Percentiles rank a stretch among this genome's conserved stretches.
Evolutionary conservation across 1,140 invertebrate species (phyloP).

Genomic region (Drosophila kepulauana): DNA sequence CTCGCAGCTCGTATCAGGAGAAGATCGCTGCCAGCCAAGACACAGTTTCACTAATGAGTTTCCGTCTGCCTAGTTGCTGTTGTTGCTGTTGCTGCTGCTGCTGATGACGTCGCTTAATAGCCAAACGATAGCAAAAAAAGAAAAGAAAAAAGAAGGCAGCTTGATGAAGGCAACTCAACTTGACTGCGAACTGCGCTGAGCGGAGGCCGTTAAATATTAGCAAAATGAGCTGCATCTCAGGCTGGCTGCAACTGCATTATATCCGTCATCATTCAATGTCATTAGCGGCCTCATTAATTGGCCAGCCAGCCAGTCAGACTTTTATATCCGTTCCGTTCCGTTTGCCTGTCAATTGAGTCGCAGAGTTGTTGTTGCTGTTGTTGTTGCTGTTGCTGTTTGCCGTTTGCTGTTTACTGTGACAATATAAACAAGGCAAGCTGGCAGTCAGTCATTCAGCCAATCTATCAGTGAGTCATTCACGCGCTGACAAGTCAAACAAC

Average conservation of each 20-base stretch:
- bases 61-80: conserved; percentile 57
- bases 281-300: conserved; percentile 76
- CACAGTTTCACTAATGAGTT: conserved; percentile 79
- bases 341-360: conserved; percentile 49
- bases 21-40: conserved; percentile 56
- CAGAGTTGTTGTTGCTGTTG: conserved; percentile 2
- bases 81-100: conserved; percentile 31
- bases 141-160: conserved; percentile 4
- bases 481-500: conserved; percentile 78
- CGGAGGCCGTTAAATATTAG: conserved; percentile 27
- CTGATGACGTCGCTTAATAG: conserved; percentile 68
- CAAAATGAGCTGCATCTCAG: conserved; percentile 52
- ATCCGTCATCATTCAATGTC: conserved; percentile 62
- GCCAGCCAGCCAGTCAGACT: conserved; percentile 65
- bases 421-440: conserved; percentile 60
- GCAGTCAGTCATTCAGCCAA: conserved; percentile 50
- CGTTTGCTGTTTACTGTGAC: conserved; percentile 47
- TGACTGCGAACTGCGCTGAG: background rate
- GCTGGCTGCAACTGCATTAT: conserved; percentile 38
- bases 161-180: conserved; percentile 22
- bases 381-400: conserved; percentile 10
- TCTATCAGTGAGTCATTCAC: conserved; percentile 74
- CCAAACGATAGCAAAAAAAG: conserved; percentile 24
- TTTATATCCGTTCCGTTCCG: conserved; percentile 55
- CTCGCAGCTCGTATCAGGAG: background rate